Base-by-base conservation (phyloP, 2,797 vertebrate species). In the Onychomys torridus region DNA sequence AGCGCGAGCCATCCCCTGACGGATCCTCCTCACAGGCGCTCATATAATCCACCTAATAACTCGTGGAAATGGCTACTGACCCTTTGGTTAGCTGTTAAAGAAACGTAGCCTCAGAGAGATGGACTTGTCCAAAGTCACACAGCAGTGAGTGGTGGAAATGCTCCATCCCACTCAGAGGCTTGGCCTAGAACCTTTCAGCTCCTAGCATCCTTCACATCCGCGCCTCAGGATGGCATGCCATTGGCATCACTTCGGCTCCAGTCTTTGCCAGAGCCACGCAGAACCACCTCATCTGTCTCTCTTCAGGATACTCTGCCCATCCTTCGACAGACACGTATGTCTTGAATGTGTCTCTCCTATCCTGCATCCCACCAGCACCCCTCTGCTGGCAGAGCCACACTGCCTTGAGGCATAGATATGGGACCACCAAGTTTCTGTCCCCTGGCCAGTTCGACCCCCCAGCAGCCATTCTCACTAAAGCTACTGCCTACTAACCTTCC, bases 361-460 rank as follows among this genome's bases (percentile, higher is more conserved):
- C 19, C 49, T 9, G 14, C 65, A 63, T 21, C 9, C 75, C 27
- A 12, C n/a, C 23, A 7, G 2, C 63, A 6, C 1, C 16, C 84
- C 3, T 69, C 57, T 61, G 0, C 2, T 4, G 4, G 61, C 3
- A 43, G 34, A 59, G 1, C 0, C 0, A 2, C 3, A 12, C 81
- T 8, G 2, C 71, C 12, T 23, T 13, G 25, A 27, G 46, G 25
- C 75, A 4, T 0, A 0, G 1, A 21, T 16, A 16, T 3, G 14
- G 37, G 25, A 1, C 19, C 11, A 40, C 40, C 29, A 2, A 9
- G 29, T 55, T 63, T 46, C 71, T 43, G 5, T 32, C 5, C 37
- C 3, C 59, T 3, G 13, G 71, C 6, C 27, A 65, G n/a, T n/a
- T 21, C 7, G 63, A 19, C 4, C 23, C 21, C 21, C 78, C 37